These are phyloP conservation scores for Centruroides vittatus DNA, from an alignment of 1,140 invertebrate species.

Conservation along the genomic window DNA sequence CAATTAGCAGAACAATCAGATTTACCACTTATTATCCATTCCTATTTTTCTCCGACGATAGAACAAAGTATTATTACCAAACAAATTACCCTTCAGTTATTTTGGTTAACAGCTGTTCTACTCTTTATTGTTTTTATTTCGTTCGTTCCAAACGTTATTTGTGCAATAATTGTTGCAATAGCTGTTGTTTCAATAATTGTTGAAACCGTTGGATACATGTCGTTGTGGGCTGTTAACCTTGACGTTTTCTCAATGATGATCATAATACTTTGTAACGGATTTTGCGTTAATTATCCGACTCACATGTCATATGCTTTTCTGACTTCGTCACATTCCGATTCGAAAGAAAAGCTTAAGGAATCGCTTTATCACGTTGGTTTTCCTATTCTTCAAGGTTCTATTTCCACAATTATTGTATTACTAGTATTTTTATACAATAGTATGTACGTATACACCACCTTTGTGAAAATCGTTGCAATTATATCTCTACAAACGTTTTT, in stretches of 20 bases:
- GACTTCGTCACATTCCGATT: no score
- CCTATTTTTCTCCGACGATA: constrained; percentile 63
- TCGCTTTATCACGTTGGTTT: no score
- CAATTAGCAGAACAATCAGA: constrained; percentile 58
- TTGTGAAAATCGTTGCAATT: no score
- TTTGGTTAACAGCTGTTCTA: constrained; percentile 75
- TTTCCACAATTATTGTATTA: no score
- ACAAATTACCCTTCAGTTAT: constrained; percentile 55
- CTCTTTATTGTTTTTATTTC: constrained; percentile 92
- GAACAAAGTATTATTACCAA: constrained; percentile 48
- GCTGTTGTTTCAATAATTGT: constrained; percentile 87
- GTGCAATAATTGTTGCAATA: constrained; percentile 85
- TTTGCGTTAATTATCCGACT: constrained; percentile 91
- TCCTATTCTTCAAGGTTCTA: no score
- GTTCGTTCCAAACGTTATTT: constrained; percentile 85
- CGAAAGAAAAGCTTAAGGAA: no score
- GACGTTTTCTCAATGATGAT: constrained; percentile 98
- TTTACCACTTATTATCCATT: constrained; percentile 42
- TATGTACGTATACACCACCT: no score
- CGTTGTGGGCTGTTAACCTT: constrained; percentile 81
- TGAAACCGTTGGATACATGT: constrained; percentile 93
- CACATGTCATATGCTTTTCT: constrained; percentile 76
- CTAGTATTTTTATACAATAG: no score
- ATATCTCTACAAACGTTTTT: no score
- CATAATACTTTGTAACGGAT: constrained; percentile 95